A percentile compares a stretch with the other conserved stretches of the same genome.
Evolutionary conservation across 2,113 vertebrate genomes (phyloP).

Genomic region (Gobio gobio): DNA sequence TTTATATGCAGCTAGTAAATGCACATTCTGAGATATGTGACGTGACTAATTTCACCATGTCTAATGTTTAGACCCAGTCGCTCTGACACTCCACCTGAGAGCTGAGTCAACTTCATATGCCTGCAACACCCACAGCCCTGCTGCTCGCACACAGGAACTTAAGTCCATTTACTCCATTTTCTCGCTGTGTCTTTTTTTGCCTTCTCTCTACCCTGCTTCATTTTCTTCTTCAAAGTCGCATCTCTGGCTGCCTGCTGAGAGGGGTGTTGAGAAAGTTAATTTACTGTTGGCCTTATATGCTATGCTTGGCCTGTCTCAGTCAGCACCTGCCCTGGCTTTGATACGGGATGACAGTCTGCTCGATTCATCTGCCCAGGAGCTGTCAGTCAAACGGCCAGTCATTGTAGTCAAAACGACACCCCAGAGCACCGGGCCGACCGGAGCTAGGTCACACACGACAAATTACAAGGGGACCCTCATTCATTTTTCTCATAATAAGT

Average conservation of each 20-base stretch:
- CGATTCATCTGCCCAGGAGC: constrained; percentile 18
- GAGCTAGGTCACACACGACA: constrained; percentile 1
- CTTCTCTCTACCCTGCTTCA: not conserved
- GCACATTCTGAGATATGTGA: constrained; percentile 40
- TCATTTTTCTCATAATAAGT: constrained; percentile 6
- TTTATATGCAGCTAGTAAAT: constrained; percentile 11
- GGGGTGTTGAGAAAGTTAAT: constrained; percentile 60
- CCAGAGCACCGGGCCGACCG: not conserved
- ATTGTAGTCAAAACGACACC: not conserved
- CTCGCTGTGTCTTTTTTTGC: not conserved
- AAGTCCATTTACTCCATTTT: not conserved
- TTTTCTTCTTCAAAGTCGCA: constrained; percentile 18
- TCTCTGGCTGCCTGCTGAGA: constrained; percentile 31
- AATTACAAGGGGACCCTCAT: constrained; percentile 37
- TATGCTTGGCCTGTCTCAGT: constrained; percentile 51
- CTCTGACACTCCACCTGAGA: constrained; percentile 9
- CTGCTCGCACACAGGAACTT: not conserved
- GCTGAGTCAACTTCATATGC: constrained; percentile 6
- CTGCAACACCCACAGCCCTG: constrained; percentile 20
- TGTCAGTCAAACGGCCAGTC: constrained; percentile 36
- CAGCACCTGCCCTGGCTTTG: constrained; percentile 56
- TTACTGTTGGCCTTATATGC: constrained; percentile 48
- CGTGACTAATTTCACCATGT: constrained; percentile 30
- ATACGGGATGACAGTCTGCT: constrained; percentile 21
- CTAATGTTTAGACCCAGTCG: constrained; percentile 26